phyloP scores from a whole-genome alignment of 2,888 invertebrate genomes.

The Tupiocoris notatus region DNA sequence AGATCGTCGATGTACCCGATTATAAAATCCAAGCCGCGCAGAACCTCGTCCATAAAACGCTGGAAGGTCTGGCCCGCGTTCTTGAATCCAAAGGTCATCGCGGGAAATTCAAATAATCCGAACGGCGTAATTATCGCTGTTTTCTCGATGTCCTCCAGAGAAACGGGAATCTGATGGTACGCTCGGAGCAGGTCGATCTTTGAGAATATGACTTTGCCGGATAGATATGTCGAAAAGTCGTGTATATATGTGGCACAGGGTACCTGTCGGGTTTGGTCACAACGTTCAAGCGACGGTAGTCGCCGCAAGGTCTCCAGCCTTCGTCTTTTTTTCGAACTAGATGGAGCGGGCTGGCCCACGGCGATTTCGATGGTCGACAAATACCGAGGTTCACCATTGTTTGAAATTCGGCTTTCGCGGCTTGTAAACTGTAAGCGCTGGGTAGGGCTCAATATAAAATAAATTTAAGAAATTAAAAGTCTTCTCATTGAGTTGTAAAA shows the following conservation, averaged over 20 bases:
- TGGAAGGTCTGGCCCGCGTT: slow-evolving; percentile 50
- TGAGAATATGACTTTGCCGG: slow-evolving; percentile 43
- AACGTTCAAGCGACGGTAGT: slow-evolving; percentile 53
- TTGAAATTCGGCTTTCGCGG: no score
- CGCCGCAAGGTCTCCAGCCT: slow-evolving; percentile 53
- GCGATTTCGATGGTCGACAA: no score
- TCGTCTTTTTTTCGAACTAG: slow-evolving; percentile 50
- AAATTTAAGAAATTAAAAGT: no score
- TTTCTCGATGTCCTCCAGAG: slow-evolving; percentile 15
- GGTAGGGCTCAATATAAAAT: no score
- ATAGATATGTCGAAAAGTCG: slow-evolving; percentile 50
- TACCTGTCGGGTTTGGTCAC: slow-evolving; percentile 52
- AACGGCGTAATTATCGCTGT: no score
- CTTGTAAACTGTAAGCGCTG: no score
- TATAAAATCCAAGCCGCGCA: slow-evolving; percentile 49
- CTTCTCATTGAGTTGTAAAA: no score
- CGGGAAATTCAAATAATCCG: no score
- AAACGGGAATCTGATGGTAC: slow-evolving; percentile 30
- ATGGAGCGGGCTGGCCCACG: slow-evolving; percentile 52
- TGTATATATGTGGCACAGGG: slow-evolving; percentile 52
- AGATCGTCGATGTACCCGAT: slow-evolving; percentile 52
- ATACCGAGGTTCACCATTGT: no score
- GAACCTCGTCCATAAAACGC: no score
- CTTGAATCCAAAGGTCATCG: slow-evolving; percentile 45
- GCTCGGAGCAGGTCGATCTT: slow-evolving; percentile 39